Base-by-base conservation (phyloP, 2,797 vertebrate genomes). In the Hyperoplus immaculatus region DNA sequence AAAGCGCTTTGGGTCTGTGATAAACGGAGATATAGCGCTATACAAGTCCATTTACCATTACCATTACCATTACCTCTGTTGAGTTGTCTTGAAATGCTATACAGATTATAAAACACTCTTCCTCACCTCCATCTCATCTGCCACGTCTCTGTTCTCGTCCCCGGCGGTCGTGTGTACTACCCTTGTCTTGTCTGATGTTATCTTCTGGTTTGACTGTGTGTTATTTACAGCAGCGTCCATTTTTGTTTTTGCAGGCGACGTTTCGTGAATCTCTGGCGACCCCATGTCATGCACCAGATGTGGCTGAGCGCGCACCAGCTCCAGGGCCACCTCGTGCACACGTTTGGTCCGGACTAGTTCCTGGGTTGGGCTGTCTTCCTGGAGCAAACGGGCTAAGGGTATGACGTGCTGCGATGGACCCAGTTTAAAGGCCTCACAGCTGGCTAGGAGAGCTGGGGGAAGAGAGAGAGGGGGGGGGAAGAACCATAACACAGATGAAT, bases 111-210 rank as follows among this genome's bases (percentile, higher is more conserved):
- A 54, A 54, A 54, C 18, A 10, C 8, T 39, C 41, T 8, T 51
- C 39, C 75, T 89, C 79, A 93, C 93, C 91, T 93, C 89, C 92
- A 93, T 92, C 55, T 91, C 90, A 0, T 94, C 92, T 5, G 86
- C 80, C 68, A 89, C 77, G 3, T 87, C 80, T 13, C 72, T 18
- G 59, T 81, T 79, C 18, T 88, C 87, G 0, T 88, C 86, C 49
- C 69, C 36, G 14, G 61, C 58, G 0, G 56, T 53, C 0, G 1
- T 71, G 65, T 21, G 55, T 56, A 36, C 78, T 78, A 77, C 58
- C 69, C 64, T 2, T 21, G 0, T 71, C 78, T 82, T 76, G 88
- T 29, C 13, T 6, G 1, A 21, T 21, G 21, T 21, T 21, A 21
- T 21, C 21, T 21, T 21, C 21, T 21, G 21, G 21, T 21, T 21